Conservation (phyloP, 2,888 invertebrate species). For the Osmoderma eremita region DNA sequence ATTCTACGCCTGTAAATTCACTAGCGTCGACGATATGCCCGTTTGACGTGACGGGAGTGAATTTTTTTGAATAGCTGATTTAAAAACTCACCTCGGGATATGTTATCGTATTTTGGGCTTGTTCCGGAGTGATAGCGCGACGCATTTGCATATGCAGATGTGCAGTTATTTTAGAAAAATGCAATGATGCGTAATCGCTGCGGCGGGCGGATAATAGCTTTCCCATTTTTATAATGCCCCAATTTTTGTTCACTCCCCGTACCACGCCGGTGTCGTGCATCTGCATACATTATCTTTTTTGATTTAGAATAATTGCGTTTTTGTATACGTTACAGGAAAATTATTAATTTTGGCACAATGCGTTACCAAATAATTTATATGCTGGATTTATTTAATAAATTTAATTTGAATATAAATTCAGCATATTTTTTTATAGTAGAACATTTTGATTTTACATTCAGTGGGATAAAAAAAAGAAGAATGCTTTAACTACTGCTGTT, state of each 20-base stretch:
- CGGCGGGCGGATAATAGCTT: conserved; percentile 47
- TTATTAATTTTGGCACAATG: no score
- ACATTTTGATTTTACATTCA: no score
- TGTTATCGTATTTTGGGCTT: conserved; percentile 46
- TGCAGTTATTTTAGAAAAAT: conserved; percentile 49
- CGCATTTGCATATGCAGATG: conserved; percentile 52
- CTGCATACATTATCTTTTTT: not conserved
- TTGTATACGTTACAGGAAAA: no score
- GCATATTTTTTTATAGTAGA: no score
- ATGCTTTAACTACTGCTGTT: no score
- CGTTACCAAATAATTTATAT: no score
- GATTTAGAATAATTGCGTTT: no score
- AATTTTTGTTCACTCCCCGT: conserved; percentile 26
- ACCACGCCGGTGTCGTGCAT: not conserved
- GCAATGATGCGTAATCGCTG: conserved; percentile 49
- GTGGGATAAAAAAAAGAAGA: no score
- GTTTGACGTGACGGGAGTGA: conserved; percentile 37
- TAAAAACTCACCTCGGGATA: conserved; percentile 48
- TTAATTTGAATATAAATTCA: no score
- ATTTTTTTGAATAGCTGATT: conserved; percentile 47
- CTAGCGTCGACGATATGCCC: conserved; percentile 1
- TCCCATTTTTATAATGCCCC: conserved; percentile 43
- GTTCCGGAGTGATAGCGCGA: conserved; percentile 47
- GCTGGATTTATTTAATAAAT: no score
- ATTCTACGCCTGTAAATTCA: not conserved